Base-by-base conservation (phyloP, 2,797 vertebrate genomes). In the Muscicapa striata region DNA sequence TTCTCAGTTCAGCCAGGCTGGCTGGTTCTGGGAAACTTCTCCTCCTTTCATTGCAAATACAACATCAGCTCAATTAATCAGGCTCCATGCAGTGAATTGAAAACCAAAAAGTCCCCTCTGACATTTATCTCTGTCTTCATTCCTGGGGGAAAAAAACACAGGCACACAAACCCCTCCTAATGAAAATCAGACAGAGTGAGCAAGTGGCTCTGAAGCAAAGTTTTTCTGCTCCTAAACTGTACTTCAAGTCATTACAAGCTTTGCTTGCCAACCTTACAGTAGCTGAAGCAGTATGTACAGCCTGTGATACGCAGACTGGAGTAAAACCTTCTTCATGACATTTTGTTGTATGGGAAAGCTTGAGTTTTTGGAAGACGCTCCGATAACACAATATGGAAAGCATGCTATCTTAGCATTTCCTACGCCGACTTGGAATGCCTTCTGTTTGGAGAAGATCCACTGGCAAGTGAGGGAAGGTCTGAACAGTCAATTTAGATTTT, bases 401-500 rank as follows among this genome's bases (percentile, higher is more conserved):
- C 95, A 96, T 96, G 97, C 97, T 97, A 97, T 96, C 97, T 97
- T 97, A 97, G 94, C 96, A 92, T 98, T 98, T 98, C 98, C 97
- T 97, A 97, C 94, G 89, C 97, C 97, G 91, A 95, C 94, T 97
- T 98, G 97, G 97, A 98, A 97, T 92, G 95, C 97, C 95, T 98
- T 97, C 96, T 97, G 97, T 97, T 97, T 97, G 97, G 97, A 98
- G 97, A 97, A 94, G 97, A 97, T 98, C 97, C 97, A 97, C 97
- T 98, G 97, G 97, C 98, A 98, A 98, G 97, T 96, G 96, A 97
- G 96, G 97, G 97, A 98, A 98, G 97, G 97, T 96, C 97, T 98
- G 97, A 98, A 97, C 98, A 98, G 98, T 97, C 98, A 98, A 97
- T 98, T 98, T 98, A 97, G 97, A 96, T 97, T 98, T 97, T 98